Percentiles rank a stretch among this genome's conserved stretches.
phyloP scores from a whole-genome alignment of 2,113 vertebrate species.

The Petaurus breviceps region DNA sequence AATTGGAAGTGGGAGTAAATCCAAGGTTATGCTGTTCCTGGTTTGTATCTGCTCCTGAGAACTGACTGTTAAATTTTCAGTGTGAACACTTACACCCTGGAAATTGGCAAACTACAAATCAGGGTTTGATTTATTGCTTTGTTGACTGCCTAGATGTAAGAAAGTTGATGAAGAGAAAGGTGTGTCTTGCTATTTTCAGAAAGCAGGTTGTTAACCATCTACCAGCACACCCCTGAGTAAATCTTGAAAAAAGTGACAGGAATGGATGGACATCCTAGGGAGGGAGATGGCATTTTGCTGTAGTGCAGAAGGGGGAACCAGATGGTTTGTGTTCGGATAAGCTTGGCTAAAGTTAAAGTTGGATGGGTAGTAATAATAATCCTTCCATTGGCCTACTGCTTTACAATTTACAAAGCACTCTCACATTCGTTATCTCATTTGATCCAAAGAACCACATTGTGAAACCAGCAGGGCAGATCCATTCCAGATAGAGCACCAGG shows the following conservation, averaged over 20 bases:
- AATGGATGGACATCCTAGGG: not conserved
- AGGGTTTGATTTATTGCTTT: not conserved
- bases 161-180: not conserved
- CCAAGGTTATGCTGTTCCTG: not conserved
- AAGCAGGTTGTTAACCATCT: not conserved
- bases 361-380: not conserved
- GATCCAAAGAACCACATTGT: not conserved
- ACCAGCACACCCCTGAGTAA: not conserved
- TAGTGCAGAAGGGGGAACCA: not conserved
- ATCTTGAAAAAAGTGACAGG: not conserved
- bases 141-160: not conserved
- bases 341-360: not conserved
- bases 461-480: not conserved
- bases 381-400: not conserved
- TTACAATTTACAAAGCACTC: not conserved
- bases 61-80: not conserved
- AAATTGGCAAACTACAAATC: not conserved
- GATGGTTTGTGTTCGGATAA: not conserved
- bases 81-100: not conserved
- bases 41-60: not conserved
- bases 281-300: not conserved
- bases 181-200: not conserved
- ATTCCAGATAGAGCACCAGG: not conserved
- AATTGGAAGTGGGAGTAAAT: not conserved
- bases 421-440: not conserved